Evolutionary conservation across 2,888 invertebrate species (phyloP), one percentile per base, ranked within the genome.

Genomic region (Hofmannophila pseudospretella): DNA sequence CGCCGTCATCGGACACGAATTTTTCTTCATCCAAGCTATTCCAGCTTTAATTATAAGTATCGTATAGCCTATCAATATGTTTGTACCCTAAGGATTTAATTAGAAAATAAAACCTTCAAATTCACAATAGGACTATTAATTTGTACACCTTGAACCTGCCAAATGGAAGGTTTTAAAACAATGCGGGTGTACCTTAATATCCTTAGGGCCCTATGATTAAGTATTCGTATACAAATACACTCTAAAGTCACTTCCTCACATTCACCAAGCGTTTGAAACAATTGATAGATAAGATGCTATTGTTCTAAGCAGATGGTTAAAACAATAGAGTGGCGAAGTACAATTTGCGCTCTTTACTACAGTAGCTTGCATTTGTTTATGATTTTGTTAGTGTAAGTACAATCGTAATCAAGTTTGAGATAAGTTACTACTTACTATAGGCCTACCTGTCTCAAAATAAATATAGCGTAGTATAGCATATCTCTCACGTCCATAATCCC

Each of bases 281-380:
- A 54, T 49, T 29, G 40, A 23, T 39, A 42, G 53, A 54, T 51
- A 51, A 51, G 46, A 34, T 16, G 16, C 14, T 37, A 63, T 63
- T 63, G 63, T 63, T 54, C 49, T 47, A 36, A 50, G 51, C 50
- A 45, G 46, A 46, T 44, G 36, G 40, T 41, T 47, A 42, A n/a
- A 55, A 65, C 63, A 65, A 65, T 60, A 49, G 48, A 44, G 41
- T 44, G 34, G 32, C 42, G 50, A 46, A 42, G 41, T 37, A 34
- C 44, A 39, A 42, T 40, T 45, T 44, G 38, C 38, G 40, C 34
- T 45, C 33, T 45, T 43, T 31, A 33, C 11, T 30, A 8, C n/a
- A 8, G n/a, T 9, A n/a, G n/a, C n/a, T n/a, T n/a, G n/a, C n/a
- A n/a, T n/a, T n/a, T n/a, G n/a, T n/a, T n/a, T n/a, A n/a, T n/a